Conservation (phyloP, 2,888 invertebrate species). For the Campoplex nolae region DNA sequence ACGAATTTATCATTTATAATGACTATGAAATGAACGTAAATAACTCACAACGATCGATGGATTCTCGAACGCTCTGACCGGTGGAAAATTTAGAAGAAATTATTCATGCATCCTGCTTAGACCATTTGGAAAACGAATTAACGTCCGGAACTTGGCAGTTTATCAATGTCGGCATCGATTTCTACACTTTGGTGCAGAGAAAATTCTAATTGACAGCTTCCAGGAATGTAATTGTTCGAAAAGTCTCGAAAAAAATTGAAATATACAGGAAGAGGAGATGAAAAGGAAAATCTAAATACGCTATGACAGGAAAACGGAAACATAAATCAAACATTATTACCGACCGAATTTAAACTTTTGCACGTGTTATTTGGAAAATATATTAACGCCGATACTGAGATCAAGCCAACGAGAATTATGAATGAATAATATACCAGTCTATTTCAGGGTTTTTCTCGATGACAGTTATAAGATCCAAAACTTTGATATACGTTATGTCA, state of each 20-base stretch:
- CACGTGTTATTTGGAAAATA: neutral
- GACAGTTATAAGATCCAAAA: too few relatives aligned
- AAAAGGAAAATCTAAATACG: neutral
- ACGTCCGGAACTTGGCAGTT: neutral
- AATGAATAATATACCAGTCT: slow-evolving; percentile 4
- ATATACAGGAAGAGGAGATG: neutral
- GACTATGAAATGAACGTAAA: too few relatives aligned
- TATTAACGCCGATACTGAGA: slow-evolving; percentile 10
- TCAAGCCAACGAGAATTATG: neutral
- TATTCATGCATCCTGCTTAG: neutral
- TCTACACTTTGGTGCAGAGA: neutral
- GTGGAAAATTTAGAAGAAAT: neutral
- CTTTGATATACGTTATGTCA: too few relatives aligned
- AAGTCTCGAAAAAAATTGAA: neutral
- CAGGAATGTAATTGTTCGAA: neutral
- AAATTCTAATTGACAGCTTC: neutral
- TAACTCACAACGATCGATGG: too few relatives aligned
- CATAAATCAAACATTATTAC: neutral
- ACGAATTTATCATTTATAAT: too few relatives aligned
- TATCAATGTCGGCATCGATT: neutral
- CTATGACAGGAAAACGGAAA: neutral
- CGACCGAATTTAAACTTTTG: neutral
- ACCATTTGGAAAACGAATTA: neutral
- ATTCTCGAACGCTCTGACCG: neutral
- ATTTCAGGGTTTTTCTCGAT: neutral